Evolutionary conservation across 2,888 invertebrate species (phyloP).

Genomic region (Allacma fusca): DNA sequence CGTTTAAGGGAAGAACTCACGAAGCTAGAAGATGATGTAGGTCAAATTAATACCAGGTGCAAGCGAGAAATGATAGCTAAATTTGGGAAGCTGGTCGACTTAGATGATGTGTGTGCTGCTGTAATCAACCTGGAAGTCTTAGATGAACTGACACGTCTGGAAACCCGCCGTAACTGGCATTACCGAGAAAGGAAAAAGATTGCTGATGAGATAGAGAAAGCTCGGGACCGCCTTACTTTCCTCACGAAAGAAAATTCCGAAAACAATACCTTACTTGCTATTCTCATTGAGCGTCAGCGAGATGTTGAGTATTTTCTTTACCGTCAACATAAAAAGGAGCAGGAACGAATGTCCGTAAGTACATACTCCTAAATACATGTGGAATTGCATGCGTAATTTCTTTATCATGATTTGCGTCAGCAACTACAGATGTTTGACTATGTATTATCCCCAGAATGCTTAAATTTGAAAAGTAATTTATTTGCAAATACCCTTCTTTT

Average conservation of each 20-base stretch:
- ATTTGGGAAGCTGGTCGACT: slow-evolving; percentile 57
- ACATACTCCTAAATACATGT: background rate
- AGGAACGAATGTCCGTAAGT: background rate
- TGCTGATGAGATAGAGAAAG: slow-evolving; percentile 50
- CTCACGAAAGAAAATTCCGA: slow-evolving; percentile 58
- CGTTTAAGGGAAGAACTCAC: slow-evolving; percentile 52
- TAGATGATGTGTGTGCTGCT: slow-evolving; percentile 57
- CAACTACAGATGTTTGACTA: background rate
- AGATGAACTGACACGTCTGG: slow-evolving; percentile 53
- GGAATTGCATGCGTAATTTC: background rate
- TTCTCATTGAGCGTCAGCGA: slow-evolving; percentile 54
- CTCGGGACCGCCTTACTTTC: slow-evolving; percentile 49
- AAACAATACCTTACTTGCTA: slow-evolving; percentile 55
- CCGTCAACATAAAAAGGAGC: slow-evolving; percentile 37
- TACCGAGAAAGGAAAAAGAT: slow-evolving; percentile 49
- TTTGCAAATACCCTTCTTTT: no score
- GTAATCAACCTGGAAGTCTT: slow-evolving; percentile 58
- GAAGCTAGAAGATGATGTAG: slow-evolving; percentile 50
- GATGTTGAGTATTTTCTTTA: slow-evolving; percentile 56
- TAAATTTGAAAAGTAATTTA: no score
- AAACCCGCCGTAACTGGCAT: slow-evolving; percentile 52
- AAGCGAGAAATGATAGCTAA: slow-evolving; percentile 55
- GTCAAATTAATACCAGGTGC: slow-evolving; percentile 30
- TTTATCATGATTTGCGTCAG: no score
- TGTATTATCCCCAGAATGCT: no score